Percentiles rank a stretch among this genome's conserved stretches.
Evolutionary conservation across 2,113 vertebrate species (phyloP).

Genomic region (Anhinga rufa): DNA sequence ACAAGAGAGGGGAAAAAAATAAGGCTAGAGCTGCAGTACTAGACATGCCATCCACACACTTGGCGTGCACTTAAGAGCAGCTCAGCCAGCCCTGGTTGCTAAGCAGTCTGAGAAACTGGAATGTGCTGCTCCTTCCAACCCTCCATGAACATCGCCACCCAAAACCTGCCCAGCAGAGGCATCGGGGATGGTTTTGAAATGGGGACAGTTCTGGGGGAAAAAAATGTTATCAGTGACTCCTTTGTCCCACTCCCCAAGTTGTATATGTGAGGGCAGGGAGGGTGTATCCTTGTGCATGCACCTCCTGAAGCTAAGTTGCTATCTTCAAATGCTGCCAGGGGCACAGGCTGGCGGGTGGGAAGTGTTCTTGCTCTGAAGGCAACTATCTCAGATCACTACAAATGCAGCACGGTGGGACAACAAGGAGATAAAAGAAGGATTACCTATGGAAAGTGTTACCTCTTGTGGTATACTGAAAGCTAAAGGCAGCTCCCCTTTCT

Average conservation of each 20-base stretch:
- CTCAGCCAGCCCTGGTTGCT: constrained; percentile 57
- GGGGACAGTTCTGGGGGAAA: not conserved
- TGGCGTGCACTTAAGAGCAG: not conserved
- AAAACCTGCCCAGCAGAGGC: not conserved
- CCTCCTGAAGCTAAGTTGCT: not conserved
- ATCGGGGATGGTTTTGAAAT: not conserved
- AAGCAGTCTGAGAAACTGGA: constrained; percentile 56
- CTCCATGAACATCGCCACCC: not conserved
- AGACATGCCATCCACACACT: not conserved
- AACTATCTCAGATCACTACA: not conserved
- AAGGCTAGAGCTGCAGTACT: not conserved
- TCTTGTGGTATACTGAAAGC: not conserved
- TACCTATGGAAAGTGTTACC: not conserved
- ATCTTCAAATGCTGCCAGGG: not conserved
- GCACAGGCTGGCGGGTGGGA: fast-evolving
- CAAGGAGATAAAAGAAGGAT: not conserved
- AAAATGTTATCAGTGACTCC: not conserved
- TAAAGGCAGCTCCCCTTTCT: not conserved
- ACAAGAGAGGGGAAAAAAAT: not conserved
- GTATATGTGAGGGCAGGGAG: not conserved
- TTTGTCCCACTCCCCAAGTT: not conserved
- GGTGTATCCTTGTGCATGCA: fast-evolving
- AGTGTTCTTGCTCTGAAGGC: not conserved
- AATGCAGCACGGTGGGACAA: not conserved
- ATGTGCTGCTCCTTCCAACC: constrained; percentile 25